Base-by-base conservation (phyloP, 2,113 vertebrate species). In the Cynoglossus semilaevis region DNA sequence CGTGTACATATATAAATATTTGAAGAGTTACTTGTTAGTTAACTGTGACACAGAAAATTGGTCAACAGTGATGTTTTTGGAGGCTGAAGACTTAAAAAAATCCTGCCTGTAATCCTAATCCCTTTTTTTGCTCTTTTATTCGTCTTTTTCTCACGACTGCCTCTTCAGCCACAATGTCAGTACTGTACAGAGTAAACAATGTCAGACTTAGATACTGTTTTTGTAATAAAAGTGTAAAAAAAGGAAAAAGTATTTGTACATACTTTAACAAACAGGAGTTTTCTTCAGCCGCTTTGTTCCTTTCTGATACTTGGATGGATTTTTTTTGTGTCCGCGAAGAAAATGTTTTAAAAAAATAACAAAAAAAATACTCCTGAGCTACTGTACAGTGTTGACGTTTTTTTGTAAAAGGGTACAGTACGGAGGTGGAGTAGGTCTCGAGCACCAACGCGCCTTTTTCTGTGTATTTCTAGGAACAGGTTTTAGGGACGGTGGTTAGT, bases 391-490 rank as follows among this genome's bases (percentile, higher is more conserved):
- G 78, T 88, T 86, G 74, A 82, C 50, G 86, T 72, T 66, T 76
- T 50, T 79, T 76, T 60, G 52, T 82, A 76, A 80, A 76, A 60
- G 77, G 80, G 80, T 86, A 87, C 79, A 82, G 81, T 84, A 60
- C 79, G 55, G 67, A 65, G 84, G 84, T 86, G 84, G 79, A 52
- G 77, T 66, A 64, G 83, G 82, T 88, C 81, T 82, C 73, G 70
- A 88, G 89, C 87, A 89, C 86, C 87, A 81, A 83, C 84, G 84
- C 83, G 83, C 85, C 86, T 91, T 89, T 83, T 85, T 88, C 72
- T 76, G 80, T 87, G 71, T 85, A 82, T 75, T 82, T 84, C 37
- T 87, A 29, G 22, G 73, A 63, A 73, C 73, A 73, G 58, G 70
- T 77, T 84, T 79, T 74, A 13, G 49, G 62, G 65, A 57, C 49